Evolutionary conservation across 2,797 vertebrate species (phyloP).

Genomic region (Sparidentex hasta): DNA sequence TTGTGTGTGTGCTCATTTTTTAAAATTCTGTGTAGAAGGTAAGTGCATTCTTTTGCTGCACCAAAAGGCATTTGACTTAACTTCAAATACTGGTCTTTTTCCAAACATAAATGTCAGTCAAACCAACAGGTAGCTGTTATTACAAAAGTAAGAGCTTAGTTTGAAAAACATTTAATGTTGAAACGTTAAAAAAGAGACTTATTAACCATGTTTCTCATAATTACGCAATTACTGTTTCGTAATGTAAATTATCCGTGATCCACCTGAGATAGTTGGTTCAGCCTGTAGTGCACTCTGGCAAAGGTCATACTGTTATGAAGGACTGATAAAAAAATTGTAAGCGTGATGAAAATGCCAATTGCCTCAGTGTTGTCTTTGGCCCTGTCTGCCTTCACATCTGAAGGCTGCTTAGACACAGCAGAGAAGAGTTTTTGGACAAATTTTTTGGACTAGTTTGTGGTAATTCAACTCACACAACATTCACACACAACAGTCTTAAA

Average conservation of each 20-base stretch:
- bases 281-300: no score
- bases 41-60: background rate
- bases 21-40: slow-evolving; percentile 1
- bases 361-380: no score
- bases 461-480: no score
- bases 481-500: no score
- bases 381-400: no score
- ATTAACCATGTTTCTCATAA: slow-evolving; percentile 20
- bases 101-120: background rate
- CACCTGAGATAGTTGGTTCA: no score
- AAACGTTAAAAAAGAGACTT: background rate
- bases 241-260: background rate
- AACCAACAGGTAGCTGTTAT: background rate
- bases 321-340: no score
- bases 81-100: background rate
- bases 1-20: slow-evolving; percentile 1
- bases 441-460: no score
- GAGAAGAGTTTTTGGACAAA: no score
- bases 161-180: slow-evolving; percentile 10
- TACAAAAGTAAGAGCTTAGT: slow-evolving; percentile 9
- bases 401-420: no score
- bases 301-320: no score
- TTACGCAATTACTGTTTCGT: background rate
- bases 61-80: background rate
- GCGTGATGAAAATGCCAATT: no score